Conservation (phyloP, 2,888 invertebrate species). For the Leptopilina myrica region DNA sequence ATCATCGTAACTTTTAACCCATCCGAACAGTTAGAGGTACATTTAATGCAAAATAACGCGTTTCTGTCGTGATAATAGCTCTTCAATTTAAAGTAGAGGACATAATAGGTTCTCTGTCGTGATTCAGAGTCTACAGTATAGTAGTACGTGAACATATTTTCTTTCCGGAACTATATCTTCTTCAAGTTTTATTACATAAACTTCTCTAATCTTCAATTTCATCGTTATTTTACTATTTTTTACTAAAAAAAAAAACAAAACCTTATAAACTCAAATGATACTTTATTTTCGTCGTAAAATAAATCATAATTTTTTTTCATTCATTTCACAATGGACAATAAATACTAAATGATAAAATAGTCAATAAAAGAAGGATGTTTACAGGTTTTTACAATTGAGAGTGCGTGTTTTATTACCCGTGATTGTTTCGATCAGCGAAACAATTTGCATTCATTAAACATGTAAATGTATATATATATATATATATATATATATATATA, state of each 20-base stretch:
- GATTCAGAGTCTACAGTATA: background rate
- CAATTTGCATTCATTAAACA: conserved; percentile 7
- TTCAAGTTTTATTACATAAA: background rate
- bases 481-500: background rate
- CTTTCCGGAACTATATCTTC: background rate
- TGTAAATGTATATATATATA: background rate
- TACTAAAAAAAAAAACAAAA: no score
- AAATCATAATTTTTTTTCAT: background rate
- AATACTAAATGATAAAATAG: conserved; percentile 2
- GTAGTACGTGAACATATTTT: conserved; percentile 1
- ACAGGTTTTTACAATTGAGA: background rate
- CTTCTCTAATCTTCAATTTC: background rate
- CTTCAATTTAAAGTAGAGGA: conserved; percentile 3
- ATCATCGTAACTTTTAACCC: conserved; percentile 1
- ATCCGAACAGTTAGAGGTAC: background rate
- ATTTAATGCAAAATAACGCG: background rate
- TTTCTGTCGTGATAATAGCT: conserved; percentile 1
- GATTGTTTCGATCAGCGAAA: conserved; percentile 6
- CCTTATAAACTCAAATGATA: background rate
- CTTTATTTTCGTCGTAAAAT: background rate
- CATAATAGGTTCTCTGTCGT: conserved; percentile 7
- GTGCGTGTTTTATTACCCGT: background rate
- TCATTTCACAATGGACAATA: background rate
- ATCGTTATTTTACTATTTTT: background rate
- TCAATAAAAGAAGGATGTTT: background rate